Conservation (phyloP, 2,113 vertebrate genomes). For the Rhinogobius similis region DNA sequence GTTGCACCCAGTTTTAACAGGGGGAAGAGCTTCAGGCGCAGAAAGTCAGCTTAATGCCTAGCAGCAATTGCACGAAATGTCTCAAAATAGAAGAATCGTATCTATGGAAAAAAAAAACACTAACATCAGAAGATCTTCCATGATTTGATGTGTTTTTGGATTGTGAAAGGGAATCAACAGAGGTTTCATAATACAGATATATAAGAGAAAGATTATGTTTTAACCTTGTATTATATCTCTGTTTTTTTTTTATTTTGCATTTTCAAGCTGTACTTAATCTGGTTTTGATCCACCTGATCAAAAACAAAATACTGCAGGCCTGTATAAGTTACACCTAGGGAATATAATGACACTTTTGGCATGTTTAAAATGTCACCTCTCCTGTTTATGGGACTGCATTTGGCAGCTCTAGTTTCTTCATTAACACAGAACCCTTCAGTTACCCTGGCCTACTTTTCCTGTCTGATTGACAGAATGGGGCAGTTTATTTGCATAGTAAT, state of each 20-base stretch:
- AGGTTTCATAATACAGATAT: neutral
- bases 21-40: conserved; percentile 30
- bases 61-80: conserved; percentile 19
- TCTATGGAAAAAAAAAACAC: neutral
- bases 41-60: conserved; percentile 43
- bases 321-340: neutral
- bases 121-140: conserved; percentile 14
- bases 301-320: neutral
- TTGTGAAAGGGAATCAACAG: conserved; percentile 11
- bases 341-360: neutral
- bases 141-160: conserved; percentile 22
- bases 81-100: conserved; percentile 21
- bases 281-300: neutral
- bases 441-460: conserved; percentile 60
- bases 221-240: neutral
- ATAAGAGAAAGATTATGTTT: neutral
- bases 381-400: neutral
- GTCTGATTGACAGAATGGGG: conserved; percentile 71
- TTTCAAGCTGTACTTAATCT: neutral
- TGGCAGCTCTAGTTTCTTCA: conserved; percentile 35
- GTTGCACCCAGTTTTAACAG: conserved; percentile 34
- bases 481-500: conserved; percentile 74
- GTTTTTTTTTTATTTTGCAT: neutral
- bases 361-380: neutral
- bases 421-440: conserved; percentile 30